phyloP scores from a whole-genome alignment of 2,797 vertebrate genomes.

The Peromyscus attwateri region DNA sequence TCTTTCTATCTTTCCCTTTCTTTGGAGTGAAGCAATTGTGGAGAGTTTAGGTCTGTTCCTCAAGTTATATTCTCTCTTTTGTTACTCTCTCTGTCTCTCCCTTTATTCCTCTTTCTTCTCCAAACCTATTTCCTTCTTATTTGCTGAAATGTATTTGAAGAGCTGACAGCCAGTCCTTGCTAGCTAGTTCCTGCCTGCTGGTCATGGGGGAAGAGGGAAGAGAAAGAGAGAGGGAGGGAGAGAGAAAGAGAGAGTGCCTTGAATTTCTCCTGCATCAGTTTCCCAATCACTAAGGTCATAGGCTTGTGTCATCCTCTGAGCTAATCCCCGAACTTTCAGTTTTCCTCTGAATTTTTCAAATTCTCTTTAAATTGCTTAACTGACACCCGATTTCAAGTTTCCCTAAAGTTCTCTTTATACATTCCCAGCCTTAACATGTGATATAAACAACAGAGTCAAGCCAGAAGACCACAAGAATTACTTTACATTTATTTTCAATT shows the following conservation, averaged over 20 bases:
- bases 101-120: background rate
- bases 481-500: background rate
- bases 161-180: background rate
- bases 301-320: background rate
- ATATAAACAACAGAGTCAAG: background rate
- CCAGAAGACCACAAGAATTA: background rate
- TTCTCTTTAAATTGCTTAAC: background rate
- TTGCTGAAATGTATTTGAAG: background rate
- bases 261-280: background rate
- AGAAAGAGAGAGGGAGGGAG: background rate
- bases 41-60: background rate
- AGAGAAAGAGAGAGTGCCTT: background rate
- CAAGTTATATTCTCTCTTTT: background rate
- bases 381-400: background rate
- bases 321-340: background rate
- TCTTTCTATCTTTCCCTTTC: background rate
- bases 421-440: background rate
- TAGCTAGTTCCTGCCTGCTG: background rate
- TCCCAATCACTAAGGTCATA: background rate
- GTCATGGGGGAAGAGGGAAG: no score
- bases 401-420: background rate
- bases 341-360: background rate
- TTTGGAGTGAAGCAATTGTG: background rate
- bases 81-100: background rate
- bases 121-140: background rate